Conservation (phyloP, 2,113 vertebrate species). For the Engraulis encrasicolus region DNA sequence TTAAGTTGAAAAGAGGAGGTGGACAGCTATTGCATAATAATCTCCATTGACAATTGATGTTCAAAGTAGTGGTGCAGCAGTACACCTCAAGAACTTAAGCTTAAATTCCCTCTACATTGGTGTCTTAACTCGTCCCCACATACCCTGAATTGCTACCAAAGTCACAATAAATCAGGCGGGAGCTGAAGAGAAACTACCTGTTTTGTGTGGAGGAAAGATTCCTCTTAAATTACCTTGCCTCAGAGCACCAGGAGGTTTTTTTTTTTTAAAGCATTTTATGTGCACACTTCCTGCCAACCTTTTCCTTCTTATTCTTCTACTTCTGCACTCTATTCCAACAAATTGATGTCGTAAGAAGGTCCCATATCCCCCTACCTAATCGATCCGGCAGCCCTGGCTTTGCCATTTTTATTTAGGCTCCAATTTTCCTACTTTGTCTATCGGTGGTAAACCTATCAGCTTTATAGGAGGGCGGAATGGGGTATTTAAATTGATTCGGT, state of each 20-base stretch:
- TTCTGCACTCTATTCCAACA: slow-evolving; percentile 1
- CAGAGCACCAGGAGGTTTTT: background rate
- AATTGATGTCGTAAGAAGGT: slow-evolving; percentile 13
- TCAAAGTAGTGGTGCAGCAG: background rate
- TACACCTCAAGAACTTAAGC: background rate
- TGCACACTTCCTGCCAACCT: background rate
- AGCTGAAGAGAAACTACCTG: background rate
- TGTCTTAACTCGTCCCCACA: background rate
- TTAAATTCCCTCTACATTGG: background rate
- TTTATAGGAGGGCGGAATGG: background rate
- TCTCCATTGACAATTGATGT: background rate
- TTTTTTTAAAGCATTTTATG: background rate
- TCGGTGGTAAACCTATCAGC: slow-evolving; percentile 7
- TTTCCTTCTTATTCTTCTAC: background rate
- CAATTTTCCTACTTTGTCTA: slow-evolving; percentile 30
- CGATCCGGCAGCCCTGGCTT: slow-evolving; percentile 4
- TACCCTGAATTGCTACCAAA: background rate
- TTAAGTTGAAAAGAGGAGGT: background rate
- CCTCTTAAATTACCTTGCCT: background rate
- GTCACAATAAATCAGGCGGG: background rate
- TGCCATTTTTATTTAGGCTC: slow-evolving; percentile 28
- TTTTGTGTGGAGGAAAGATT: background rate
- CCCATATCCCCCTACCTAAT: slow-evolving; percentile 27
- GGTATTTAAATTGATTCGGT: slow-evolving; percentile 34
- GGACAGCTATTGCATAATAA: background rate